Evolutionary conservation across 2,113 vertebrate genomes (phyloP).

Genomic region (Martes martes): DNA sequence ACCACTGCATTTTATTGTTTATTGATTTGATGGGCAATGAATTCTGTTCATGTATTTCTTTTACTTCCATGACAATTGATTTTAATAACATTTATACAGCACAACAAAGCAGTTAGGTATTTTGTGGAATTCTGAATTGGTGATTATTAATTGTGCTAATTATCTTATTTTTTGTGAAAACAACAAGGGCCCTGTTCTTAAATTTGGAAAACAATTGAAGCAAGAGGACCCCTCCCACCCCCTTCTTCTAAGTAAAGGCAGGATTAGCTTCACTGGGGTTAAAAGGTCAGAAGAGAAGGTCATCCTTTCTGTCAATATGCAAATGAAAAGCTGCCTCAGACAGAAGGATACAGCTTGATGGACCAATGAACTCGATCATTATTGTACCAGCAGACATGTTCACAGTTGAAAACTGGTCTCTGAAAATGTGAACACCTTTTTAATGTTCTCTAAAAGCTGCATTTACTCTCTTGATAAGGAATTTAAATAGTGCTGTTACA

Average conservation of each 20-base stretch:
- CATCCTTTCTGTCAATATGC: slow-evolving; percentile 48
- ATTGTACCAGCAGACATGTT: neutral
- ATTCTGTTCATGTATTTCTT: neutral
- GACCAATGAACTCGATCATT: neutral
- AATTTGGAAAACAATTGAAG: neutral
- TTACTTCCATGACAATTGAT: slow-evolving; percentile 26
- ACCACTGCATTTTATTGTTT: slow-evolving; percentile 58
- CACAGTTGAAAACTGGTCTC: neutral
- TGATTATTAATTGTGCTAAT: neutral
- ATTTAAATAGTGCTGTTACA: neutral
- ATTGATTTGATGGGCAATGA: slow-evolving; percentile 68
- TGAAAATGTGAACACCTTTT: neutral
- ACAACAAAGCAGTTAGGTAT: neutral
- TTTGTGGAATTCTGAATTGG: neutral
- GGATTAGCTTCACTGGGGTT: neutral
- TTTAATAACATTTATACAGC: neutral
- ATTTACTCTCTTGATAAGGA: neutral
- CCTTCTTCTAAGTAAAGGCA: slow-evolving; percentile 23
- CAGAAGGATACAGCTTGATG: neutral
- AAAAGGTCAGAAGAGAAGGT: slow-evolving; percentile 10
- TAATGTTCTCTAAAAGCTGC: neutral
- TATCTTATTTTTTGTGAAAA: slow-evolving; percentile 16
- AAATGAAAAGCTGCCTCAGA: slow-evolving; percentile 30
- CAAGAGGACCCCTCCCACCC: no score
- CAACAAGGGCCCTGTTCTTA: neutral